Evolutionary conservation across 2,888 invertebrate species (phyloP).

Genomic region (Pammene fasciana): DNA sequence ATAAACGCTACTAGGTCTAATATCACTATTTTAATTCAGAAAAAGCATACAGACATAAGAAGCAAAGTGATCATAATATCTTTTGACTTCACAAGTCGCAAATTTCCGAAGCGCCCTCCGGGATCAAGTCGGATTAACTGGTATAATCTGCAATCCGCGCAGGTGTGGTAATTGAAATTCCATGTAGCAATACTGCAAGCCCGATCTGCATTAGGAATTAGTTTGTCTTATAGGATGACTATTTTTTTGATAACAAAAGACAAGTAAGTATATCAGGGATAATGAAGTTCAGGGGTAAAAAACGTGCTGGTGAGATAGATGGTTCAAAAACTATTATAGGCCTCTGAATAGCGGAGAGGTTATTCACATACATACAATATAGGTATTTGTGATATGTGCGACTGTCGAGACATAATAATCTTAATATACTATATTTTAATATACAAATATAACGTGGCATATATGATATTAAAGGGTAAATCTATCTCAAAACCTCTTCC

Average conservation of each 20-base stretch:
- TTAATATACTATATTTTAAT: too few species aligned
- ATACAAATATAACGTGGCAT: too few species aligned
- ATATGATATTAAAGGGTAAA: too few species aligned
- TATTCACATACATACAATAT: too few species aligned
- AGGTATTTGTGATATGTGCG: too few species aligned
- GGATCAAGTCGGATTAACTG: constrained; percentile 36
- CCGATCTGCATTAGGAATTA: constrained; percentile 41
- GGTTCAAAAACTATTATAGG: neutral
- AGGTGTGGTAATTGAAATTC: constrained; percentile 47
- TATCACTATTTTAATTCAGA: neutral
- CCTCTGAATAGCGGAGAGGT: too few species aligned
- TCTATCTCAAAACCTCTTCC: too few species aligned
- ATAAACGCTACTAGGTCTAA: neutral
- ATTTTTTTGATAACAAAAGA: constrained; percentile 27
- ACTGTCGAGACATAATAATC: too few species aligned
- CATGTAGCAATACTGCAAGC: constrained; percentile 42
- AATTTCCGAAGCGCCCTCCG: constrained; percentile 38
- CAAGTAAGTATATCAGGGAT: neutral
- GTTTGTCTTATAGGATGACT: constrained; percentile 1
- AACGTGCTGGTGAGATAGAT: neutral
- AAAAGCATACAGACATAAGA: neutral
- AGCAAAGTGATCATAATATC: neutral
- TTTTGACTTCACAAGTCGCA: constrained; percentile 2
- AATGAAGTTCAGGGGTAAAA: neutral
- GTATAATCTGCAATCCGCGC: constrained; percentile 43